phyloP scores from a whole-genome alignment of 2,888 invertebrate species.

The Rhamnusium bicolor region DNA sequence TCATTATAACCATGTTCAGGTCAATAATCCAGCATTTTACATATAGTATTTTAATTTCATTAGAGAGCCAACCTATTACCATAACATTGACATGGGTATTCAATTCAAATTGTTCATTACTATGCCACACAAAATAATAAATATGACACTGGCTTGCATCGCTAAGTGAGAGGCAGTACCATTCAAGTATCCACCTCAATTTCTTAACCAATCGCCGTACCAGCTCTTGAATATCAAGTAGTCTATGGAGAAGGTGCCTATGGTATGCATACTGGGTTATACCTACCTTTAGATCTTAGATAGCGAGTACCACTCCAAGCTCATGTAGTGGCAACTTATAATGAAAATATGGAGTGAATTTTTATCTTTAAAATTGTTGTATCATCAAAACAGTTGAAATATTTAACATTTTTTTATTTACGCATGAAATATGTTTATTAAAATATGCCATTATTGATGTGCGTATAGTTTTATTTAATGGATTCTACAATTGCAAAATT shows the following conservation, averaged over 20 bases:
- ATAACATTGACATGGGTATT: neutral
- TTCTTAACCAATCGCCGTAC: constrained; percentile 23
- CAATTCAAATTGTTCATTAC: neutral
- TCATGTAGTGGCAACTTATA: neutral
- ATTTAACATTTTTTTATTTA: too few species aligned
- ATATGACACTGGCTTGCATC: constrained; percentile 30
- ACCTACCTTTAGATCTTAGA: neutral
- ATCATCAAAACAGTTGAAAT: too few species aligned
- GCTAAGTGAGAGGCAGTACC: constrained; percentile 36
- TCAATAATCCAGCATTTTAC: neutral
- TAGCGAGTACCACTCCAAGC: neutral
- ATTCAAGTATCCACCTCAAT: constrained; percentile 33
- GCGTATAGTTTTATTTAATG: too few species aligned
- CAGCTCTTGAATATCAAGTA: constrained; percentile 26
- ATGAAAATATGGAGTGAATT: neutral
- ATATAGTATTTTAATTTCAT: neutral
- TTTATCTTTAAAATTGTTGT: neutral
- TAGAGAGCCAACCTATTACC: neutral
- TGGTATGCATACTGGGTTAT: constrained; percentile 8
- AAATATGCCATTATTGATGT: too few species aligned
- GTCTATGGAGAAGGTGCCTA: constrained; percentile 10
- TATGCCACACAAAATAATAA: constrained; percentile 27
- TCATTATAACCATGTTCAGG: too few species aligned
- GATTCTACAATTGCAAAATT: too few species aligned
- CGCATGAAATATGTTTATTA: too few species aligned